Evolutionary conservation across 2,888 invertebrate genomes (phyloP), one percentile per base, ranked within the genome.

Genomic region (Adineta ricciae): DNA sequence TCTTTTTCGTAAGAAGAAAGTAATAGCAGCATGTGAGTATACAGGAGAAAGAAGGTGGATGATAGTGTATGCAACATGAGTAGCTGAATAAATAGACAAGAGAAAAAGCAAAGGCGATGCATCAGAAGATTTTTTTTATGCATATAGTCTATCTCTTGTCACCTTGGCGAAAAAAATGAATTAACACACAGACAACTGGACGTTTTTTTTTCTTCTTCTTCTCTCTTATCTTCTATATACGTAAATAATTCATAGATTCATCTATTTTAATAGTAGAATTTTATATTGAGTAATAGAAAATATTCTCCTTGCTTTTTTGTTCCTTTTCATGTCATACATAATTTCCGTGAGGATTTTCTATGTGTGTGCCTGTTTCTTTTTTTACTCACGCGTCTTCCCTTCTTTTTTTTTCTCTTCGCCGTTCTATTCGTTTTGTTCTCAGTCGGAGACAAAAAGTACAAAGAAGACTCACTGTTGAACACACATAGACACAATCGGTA

Each of bases 11-110:
- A 64, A 64, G 5, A 64, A 64, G 64, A 64, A 64, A 32, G 64
- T 19, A 64, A 64, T 64, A 64, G 64, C 32, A 64, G 64, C 64
- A 64, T 64, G 64, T 64, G 64, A 64, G 64, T 64, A 64, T 64
- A 64, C 64, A 64, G 64, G 11, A 64, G 64, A 64, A 64, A 64
- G 64, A 64, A 64, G 64, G 64, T 64, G 64, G 32, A 32, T 64
- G 64, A 64, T 64, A 64, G 64, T 64, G 64, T 36, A 64, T 64
- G 64, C 64, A 64, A 64, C 7, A 64, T 64, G 64, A 64, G 36
- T 64, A 64, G 64, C 64, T 64, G 64, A 64, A 64, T 64, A 64
- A 64, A 64, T 64, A 64, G 64, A 64, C 64, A 64, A 64, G 32
- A 46, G 64, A 64, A 64, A 64, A 64, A 36, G 19, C 11, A 9